phyloP scores from a whole-genome alignment of 2,888 invertebrate genomes.

The Onthophagus sagittarius region DNA sequence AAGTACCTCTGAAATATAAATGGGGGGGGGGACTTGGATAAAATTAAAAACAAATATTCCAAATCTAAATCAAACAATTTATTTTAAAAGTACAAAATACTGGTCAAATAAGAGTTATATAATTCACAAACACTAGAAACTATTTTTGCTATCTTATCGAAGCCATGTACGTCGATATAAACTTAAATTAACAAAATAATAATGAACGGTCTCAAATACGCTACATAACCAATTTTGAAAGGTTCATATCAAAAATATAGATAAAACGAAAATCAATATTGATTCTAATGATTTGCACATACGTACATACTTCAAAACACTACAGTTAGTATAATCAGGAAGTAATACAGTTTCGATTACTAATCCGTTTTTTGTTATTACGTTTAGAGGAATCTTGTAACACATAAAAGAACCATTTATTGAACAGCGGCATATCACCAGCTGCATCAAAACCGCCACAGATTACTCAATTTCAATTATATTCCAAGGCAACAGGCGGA shows the following conservation, averaged over 20 bases:
- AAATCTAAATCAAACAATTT: no score
- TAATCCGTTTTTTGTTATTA: background rate
- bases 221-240: no score
- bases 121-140: no score
- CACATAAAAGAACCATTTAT: background rate
- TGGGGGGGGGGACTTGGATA: no score
- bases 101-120: no score
- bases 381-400: background rate
- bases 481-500: background rate
- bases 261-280: background rate
- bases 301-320: background rate
- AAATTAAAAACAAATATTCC: no score
- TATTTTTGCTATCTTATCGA: no score
- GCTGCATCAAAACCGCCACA: background rate
- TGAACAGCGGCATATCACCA: background rate
- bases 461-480: background rate
- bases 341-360: background rate
- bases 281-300: background rate
- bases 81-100: no score
- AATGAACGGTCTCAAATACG: no score
- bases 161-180: no score
- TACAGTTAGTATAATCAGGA: background rate
- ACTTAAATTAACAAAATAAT: no score
- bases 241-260: background rate
- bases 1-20: no score